These are phyloP conservation scores for Momotus momota DNA, from an alignment of 2,797 vertebrate genomes.

Conservation along the genomic window DNA sequence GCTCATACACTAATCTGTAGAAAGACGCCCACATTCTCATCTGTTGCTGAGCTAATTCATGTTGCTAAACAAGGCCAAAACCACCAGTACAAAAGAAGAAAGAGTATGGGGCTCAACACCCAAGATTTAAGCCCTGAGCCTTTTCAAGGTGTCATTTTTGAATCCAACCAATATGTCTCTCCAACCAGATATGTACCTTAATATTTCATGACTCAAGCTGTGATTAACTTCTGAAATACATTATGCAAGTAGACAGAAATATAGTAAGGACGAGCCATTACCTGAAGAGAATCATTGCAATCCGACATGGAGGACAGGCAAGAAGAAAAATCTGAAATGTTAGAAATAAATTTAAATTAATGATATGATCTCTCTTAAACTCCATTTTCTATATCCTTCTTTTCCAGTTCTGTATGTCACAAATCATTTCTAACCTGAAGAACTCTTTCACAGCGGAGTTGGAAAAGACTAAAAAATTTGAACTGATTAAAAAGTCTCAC, in stretches of 20 bases:
- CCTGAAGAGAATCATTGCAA: conserved; percentile 92
- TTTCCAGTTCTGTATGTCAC: background rate
- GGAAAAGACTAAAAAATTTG: background rate
- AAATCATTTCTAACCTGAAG: background rate
- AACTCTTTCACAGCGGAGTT: background rate
- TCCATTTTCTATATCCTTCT: background rate
- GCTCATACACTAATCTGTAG: background rate
- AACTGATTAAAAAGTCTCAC: background rate
- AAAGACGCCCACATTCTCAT: background rate
- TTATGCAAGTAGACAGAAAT: background rate
- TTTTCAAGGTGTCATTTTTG: background rate
- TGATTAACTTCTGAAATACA: background rate
- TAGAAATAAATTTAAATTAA: conserved; percentile 64
- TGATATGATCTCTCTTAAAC: background rate
- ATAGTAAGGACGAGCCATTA: conserved; percentile 64
- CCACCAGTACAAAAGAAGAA: background rate
- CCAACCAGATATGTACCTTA: background rate
- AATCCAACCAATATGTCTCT: background rate
- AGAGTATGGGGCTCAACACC: background rate
- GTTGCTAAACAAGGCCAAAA: background rate
- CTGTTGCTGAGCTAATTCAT: background rate
- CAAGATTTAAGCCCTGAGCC: background rate
- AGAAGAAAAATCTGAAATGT: conserved; percentile 94
- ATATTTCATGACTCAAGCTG: background rate
- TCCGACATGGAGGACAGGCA: conserved; percentile 92